A percentile compares a stretch with the other conserved stretches of the same genome.
These are phyloP conservation scores for Chiloscyllium plagiosum DNA, from an alignment of 2,113 vertebrate species.

Conservation along the genomic window DNA sequence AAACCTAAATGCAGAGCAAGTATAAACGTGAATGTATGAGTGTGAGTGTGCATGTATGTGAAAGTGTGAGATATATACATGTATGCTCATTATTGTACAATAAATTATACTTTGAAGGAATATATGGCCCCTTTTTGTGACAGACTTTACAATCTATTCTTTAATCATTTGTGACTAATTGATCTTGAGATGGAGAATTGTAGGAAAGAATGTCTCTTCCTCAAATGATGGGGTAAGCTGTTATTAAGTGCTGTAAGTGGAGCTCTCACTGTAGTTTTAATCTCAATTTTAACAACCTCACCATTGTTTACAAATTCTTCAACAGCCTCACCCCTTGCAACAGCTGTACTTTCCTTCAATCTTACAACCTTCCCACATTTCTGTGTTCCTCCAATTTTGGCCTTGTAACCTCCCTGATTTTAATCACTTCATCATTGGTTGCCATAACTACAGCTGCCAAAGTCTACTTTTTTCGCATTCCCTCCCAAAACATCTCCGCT, in stretches of 20 bases:
- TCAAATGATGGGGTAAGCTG: not conserved
- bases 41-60: not conserved
- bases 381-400: not conserved
- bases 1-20: too few relatives aligned
- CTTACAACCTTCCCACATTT: not conserved
- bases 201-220: not conserved
- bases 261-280: not conserved
- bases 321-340: not conserved
- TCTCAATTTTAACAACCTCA: not conserved
- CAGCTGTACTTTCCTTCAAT: not conserved
- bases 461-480: not conserved
- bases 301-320: not conserved
- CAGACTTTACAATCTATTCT: not conserved
- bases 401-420: not conserved
- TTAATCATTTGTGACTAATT: not conserved
- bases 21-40: too few relatives aligned
- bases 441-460: not conserved
- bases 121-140: not conserved
- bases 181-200: not conserved
- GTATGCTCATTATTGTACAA: not conserved
- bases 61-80: too few relatives aligned
- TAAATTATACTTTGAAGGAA: not conserved
- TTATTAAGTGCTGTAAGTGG: not conserved
- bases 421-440: not conserved
- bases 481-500: not conserved